phyloP scores from a whole-genome alignment of 35 echinoderm and acorn worm species.

The Apostichopus parvimensis region DNA sequence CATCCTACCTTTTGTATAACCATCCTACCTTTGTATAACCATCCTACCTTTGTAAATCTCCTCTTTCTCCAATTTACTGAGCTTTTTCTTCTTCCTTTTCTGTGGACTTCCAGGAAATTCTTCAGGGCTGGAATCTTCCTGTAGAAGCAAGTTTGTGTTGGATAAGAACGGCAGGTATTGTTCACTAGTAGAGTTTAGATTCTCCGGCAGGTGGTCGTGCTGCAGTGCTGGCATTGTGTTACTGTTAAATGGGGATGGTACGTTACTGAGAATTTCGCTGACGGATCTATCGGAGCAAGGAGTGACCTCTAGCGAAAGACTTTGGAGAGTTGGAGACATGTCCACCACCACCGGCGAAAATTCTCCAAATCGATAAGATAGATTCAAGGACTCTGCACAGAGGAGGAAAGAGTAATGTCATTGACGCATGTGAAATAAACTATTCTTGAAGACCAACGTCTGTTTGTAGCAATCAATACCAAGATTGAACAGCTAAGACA shows the following conservation, averaged over 20 bases:
- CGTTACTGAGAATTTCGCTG: slow-evolving; percentile 39
- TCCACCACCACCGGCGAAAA: neutral
- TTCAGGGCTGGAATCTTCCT: slow-evolving; percentile 96
- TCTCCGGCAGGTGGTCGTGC: slow-evolving; percentile 12
- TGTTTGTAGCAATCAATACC: too few relatives aligned
- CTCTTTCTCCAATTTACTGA: neutral
- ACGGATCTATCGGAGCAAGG: slow-evolving; percentile 54
- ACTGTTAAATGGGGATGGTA: slow-evolving; percentile 58
- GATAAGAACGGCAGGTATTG: slow-evolving; percentile 85
- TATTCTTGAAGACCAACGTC: too few relatives aligned
- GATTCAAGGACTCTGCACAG: neutral
- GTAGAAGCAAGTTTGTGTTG: slow-evolving; percentile 85
- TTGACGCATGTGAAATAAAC: neutral
- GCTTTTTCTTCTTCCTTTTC: slow-evolving; percentile 14
- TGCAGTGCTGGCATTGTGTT: slow-evolving; percentile 56
- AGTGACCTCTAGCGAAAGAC: slow-evolving; percentile 36
- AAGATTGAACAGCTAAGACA: too few relatives aligned
- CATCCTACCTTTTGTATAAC: too few relatives aligned
- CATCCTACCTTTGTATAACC: too few relatives aligned
- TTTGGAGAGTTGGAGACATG: slow-evolving; percentile 26
- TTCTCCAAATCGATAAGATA: slow-evolving; percentile 32
- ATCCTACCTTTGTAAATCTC: slow-evolving; percentile 17
- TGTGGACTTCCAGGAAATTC: slow-evolving; percentile 34
- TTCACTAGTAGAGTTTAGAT: slow-evolving; percentile 67
- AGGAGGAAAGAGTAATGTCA: neutral